These are phyloP conservation scores for Toxostoma redivivum DNA, from an alignment of 2,113 vertebrate genomes.

Conservation along the genomic window DNA sequence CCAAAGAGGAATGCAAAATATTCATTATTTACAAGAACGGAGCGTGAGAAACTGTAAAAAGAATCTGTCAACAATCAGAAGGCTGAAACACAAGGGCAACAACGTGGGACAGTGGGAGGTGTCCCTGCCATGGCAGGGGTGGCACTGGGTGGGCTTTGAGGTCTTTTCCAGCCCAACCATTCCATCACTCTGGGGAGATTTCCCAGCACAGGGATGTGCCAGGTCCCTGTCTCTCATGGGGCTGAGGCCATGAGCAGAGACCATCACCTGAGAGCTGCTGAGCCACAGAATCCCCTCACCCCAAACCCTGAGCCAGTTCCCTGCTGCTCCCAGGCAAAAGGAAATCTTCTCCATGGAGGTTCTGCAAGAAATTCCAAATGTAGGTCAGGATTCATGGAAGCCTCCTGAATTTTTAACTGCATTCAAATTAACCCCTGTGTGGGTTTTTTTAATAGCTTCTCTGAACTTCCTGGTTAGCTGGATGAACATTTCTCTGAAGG, in stretches of 20 bases:
- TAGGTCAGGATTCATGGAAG: neutral
- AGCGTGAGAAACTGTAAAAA: no score
- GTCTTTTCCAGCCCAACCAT: neutral
- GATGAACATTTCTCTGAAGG: neutral
- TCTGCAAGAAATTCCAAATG: neutral
- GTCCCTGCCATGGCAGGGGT: neutral
- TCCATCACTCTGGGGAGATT: no score
- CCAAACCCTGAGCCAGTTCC: fast-evolving
- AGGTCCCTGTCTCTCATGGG: neutral
- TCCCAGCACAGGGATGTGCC: neutral
- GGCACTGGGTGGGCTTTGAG: neutral
- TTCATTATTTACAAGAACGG: no score
- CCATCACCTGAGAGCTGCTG: fast-evolving
- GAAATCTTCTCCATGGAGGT: neutral
- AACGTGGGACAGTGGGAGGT: neutral
- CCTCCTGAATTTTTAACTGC: neutral
- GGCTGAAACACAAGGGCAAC: no score
- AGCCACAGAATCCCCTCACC: fast-evolving
- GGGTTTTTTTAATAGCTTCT: neutral
- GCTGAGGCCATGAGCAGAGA: neutral
- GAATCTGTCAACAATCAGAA: no score
- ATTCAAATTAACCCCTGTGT: neutral
- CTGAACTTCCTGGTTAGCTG: neutral
- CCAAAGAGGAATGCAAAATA: no score
- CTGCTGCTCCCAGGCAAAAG: neutral